A percentile compares a stretch with the other conserved stretches of the same genome.
Conservation (phyloP, 2,888 invertebrate species). For the Papilio protenor region DNA sequence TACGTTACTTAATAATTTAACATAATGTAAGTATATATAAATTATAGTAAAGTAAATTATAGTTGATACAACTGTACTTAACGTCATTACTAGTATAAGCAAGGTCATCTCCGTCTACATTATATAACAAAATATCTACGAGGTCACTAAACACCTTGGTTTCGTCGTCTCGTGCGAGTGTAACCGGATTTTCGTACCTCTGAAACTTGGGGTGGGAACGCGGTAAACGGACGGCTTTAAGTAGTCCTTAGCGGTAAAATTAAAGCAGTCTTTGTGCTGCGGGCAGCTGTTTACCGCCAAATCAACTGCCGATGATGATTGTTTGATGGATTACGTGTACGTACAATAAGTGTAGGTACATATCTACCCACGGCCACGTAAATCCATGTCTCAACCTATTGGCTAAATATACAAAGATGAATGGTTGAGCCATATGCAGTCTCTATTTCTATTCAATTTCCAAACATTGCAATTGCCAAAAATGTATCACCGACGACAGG, state of each 20-base stretch:
- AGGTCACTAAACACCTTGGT: not conserved
- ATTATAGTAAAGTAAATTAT: too few species aligned
- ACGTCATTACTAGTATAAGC: conserved; percentile 1
- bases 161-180: not conserved
- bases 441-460: conserved; percentile 37
- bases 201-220: not conserved
- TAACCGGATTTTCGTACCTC: not conserved
- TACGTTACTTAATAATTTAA: too few species aligned
- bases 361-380: not conserved
- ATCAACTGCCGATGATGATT: not conserved
- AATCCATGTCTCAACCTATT: conserved; percentile 6
- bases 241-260: not conserved
- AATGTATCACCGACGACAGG: conserved; percentile 14
- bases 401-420: conserved; percentile 6
- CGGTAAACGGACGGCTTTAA: not conserved
- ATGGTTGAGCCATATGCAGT: conserved; percentile 18
- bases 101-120: not conserved
- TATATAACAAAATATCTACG: conserved; percentile 10
- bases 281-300: not conserved
- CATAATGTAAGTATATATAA: too few species aligned
- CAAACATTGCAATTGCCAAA: conserved; percentile 33
- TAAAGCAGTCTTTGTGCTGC: not conserved
- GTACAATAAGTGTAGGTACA: too few species aligned
- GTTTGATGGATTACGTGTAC: not conserved
- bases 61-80: not conserved